Percentiles rank a stretch among this genome's conserved stretches.
phyloP scores from a whole-genome alignment of 2,797 vertebrate species.

The Micromesistius poutassou region DNA sequence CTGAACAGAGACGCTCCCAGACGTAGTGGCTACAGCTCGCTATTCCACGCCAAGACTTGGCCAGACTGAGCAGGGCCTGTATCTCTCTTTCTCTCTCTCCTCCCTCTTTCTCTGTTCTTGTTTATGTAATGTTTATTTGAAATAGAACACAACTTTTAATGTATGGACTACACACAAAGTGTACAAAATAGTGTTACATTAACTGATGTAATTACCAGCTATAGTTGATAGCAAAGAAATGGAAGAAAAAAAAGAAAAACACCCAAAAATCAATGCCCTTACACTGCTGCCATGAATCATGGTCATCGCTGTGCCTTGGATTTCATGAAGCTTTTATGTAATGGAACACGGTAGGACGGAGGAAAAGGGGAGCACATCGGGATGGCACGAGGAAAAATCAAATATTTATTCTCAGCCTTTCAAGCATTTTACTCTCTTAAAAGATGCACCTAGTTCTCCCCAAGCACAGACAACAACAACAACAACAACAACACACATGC shows the following conservation, averaged over 20 bases:
- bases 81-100: background rate
- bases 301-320: conserved; percentile 66
- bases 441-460: conserved; percentile 3
- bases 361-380: conserved; percentile 64
- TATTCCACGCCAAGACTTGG: background rate
- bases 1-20: background rate
- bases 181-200: background rate
- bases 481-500: conserved; percentile 22
- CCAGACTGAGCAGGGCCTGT: background rate
- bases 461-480: background rate
- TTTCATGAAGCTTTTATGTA: conserved; percentile 81
- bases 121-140: background rate
- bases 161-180: background rate
- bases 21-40: background rate
- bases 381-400: conserved; percentile 70
- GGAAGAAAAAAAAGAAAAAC: background rate
- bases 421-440: conserved; percentile 51
- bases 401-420: conserved; percentile 74
- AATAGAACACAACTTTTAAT: background rate
- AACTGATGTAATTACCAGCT: background rate
- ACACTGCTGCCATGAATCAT: conserved; percentile 71
- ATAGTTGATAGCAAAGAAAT: background rate
- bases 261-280: conserved; percentile 61
- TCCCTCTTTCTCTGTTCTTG: conserved; percentile 10
- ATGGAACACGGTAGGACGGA: conserved; percentile 74